phyloP scores from a whole-genome alignment of 2,888 invertebrate species.

The Ypsolopha sequella region DNA sequence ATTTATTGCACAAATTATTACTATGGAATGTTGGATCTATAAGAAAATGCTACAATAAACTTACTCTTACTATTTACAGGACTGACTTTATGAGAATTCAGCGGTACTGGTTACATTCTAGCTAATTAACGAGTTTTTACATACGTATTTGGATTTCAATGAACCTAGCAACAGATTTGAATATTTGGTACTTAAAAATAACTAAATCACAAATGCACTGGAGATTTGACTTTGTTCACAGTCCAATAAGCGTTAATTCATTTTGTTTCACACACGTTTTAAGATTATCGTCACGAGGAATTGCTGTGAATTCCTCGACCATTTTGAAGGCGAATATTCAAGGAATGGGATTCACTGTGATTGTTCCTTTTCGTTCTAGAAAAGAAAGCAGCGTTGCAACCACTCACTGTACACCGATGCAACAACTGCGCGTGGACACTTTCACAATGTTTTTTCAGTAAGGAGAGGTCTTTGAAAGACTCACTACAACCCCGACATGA shows the following conservation, averaged over 20 bases:
- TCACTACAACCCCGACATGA: constrained; percentile 79
- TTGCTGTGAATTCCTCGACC: constrained; percentile 32
- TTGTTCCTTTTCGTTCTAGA: constrained; percentile 83
- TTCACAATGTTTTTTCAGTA: constrained; percentile 81
- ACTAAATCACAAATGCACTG: constrained; percentile 57
- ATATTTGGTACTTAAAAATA: constrained; percentile 45
- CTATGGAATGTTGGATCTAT: constrained; percentile 57
- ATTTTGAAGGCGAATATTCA: constrained; percentile 56
- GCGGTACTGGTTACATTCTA: constrained; percentile 29
- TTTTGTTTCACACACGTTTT: neutral
- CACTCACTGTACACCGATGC: constrained; percentile 80
- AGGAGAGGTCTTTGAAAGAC: constrained; percentile 71
- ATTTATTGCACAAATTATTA: constrained; percentile 53
- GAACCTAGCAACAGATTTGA: constrained; percentile 15
- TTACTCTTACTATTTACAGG: neutral
- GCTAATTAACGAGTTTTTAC: neutral
- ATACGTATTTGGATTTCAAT: constrained; percentile 6
- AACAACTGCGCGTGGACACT: constrained; percentile 76
- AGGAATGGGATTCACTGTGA: constrained; percentile 77
- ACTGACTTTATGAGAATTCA: constrained; percentile 19
- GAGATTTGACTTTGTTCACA: constrained; percentile 20
- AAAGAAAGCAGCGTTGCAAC: constrained; percentile 83
- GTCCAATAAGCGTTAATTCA: constrained; percentile 10
- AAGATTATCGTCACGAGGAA: constrained; percentile 41
- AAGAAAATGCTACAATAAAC: constrained; percentile 18